A percentile compares a stretch with the other conserved stretches of the same genome.
phyloP scores from a whole-genome alignment of 2,797 vertebrate species.

The Mustela erminea region DNA sequence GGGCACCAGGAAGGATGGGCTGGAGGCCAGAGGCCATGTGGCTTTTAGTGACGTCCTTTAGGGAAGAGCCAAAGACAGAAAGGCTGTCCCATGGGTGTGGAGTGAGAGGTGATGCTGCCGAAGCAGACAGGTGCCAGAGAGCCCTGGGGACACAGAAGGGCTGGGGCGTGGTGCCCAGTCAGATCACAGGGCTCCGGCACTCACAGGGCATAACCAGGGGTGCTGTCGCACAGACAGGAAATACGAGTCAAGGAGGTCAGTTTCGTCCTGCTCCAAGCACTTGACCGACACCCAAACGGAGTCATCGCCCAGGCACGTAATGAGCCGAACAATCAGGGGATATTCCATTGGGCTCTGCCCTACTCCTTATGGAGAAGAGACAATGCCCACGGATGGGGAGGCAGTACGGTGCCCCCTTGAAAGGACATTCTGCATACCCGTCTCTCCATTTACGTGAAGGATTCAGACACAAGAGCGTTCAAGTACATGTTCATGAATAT shows the following conservation, averaged over 20 bases:
- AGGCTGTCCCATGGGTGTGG: not conserved
- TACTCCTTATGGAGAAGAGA: not conserved
- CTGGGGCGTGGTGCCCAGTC: not conserved
- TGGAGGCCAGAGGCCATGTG: not conserved
- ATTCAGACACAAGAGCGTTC: not conserved
- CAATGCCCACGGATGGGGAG: not conserved
- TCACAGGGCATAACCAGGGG: not conserved
- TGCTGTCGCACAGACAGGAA: not conserved
- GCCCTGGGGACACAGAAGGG: not conserved
- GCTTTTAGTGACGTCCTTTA: not conserved
- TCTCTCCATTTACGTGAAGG: not conserved
- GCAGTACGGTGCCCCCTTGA: no score
- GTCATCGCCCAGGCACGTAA: not conserved
- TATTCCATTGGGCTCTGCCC: not conserved
- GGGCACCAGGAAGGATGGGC: not conserved
- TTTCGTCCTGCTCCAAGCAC: not conserved
- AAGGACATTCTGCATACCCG: not conserved
- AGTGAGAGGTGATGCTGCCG: not conserved
- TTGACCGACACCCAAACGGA: not conserved
- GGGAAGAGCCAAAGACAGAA: not conserved
- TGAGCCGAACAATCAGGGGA: not conserved
- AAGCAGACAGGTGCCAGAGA: not conserved
- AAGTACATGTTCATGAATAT: not conserved
- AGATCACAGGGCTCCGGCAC: not conserved
- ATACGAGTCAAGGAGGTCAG: not conserved